Conservation (phyloP, 2,113 vertebrate species). For the Murina feae region DNA sequence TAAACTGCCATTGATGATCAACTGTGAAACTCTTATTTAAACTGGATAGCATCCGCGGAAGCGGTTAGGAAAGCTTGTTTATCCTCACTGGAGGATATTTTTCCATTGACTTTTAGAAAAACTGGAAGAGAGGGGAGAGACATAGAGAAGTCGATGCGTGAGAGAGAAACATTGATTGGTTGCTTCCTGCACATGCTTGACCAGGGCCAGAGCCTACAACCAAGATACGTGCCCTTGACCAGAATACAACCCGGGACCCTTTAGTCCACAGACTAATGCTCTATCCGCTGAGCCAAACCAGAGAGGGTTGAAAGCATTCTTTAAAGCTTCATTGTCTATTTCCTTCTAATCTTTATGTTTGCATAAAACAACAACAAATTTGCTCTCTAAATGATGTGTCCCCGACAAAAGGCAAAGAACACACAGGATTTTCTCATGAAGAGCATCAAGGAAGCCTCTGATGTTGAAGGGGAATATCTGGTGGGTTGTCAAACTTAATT, state of each 20-base stretch:
- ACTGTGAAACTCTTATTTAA: constrained; percentile 24
- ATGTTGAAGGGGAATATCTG: background rate
- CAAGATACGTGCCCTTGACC: too few relatives aligned
- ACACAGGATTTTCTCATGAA: background rate
- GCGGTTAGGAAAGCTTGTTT: background rate
- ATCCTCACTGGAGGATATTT: too few relatives aligned
- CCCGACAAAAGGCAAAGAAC: background rate
- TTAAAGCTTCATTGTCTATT: background rate
- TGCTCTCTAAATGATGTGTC: background rate
- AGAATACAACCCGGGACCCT: too few relatives aligned
- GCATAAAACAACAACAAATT: background rate
- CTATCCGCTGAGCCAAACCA: too few relatives aligned
- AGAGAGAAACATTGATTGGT: too few relatives aligned
- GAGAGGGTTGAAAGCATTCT: background rate
- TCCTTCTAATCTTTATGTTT: constrained; percentile 34
- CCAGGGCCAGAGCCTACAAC: too few relatives aligned
- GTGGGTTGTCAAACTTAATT: background rate
- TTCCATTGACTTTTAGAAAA: too few relatives aligned
- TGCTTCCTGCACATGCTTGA: too few relatives aligned
- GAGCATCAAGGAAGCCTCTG: background rate
- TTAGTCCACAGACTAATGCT: too few relatives aligned
- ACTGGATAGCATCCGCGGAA: background rate
- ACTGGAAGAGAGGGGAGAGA: too few relatives aligned
- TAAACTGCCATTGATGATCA: constrained; percentile 42
- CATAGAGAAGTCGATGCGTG: too few relatives aligned